These are phyloP conservation scores for Pontoporia blainvillei DNA, from an alignment of 2,113 vertebrate genomes.

Conservation along the genomic window DNA sequence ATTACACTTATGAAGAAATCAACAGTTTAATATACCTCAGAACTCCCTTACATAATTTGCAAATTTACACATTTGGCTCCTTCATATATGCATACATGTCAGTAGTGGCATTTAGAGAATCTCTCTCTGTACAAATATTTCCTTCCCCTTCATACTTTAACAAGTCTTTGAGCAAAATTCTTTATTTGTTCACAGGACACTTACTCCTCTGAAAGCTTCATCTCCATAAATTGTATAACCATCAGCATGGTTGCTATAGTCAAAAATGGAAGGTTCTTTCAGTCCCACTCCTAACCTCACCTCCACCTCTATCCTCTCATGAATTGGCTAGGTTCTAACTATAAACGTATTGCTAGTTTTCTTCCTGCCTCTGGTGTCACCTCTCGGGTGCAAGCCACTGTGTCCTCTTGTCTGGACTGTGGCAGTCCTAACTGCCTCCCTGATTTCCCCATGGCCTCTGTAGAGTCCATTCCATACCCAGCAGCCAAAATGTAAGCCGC, in stretches of 20 bases:
- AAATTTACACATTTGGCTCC: neutral
- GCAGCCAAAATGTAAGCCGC: neutral
- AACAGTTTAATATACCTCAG: neutral
- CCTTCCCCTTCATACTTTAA: neutral
- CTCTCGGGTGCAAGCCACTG: accelerated
- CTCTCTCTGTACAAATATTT: neutral
- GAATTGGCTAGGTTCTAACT: neutral
- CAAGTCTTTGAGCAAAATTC: neutral
- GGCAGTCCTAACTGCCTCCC: too few relatives aligned
- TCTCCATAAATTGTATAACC: neutral
- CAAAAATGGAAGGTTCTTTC: neutral
- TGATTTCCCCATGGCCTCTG: neutral
- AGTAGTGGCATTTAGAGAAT: neutral
- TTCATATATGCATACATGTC: neutral
- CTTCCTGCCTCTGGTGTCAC: neutral
- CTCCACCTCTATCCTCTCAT: neutral
- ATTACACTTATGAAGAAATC: neutral
- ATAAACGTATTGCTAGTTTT: neutral
- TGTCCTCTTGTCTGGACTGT: neutral
- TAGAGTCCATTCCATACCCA: neutral
- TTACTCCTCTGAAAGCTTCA: neutral
- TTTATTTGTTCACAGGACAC: neutral
- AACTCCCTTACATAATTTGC: neutral
- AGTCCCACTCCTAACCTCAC: accelerated
- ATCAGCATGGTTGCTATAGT: neutral